Percentiles rank a stretch among this genome's conserved stretches.
Conservation (phyloP, 1,140 invertebrate species). For the Eueides isabella region DNA sequence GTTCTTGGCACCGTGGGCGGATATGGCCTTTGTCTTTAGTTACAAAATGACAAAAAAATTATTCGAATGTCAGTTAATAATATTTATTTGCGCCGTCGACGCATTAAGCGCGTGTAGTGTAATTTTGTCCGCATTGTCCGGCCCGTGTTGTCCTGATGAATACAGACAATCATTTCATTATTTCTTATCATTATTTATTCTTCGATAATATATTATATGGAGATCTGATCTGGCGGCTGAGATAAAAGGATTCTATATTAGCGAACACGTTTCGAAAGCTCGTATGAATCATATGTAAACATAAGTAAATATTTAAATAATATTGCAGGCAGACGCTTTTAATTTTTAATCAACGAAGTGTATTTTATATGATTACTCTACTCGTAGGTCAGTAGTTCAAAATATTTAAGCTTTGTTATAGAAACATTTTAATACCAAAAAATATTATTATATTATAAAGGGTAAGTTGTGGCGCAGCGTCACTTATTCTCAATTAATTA, state of each 20-base stretch:
- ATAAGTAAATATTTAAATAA: background rate
- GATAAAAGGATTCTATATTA: constrained; percentile 36
- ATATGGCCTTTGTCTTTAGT: constrained; percentile 73
- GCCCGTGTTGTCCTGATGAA: constrained; percentile 64
- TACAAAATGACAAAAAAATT: constrained; percentile 62
- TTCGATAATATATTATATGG: constrained; percentile 32
- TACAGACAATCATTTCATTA: constrained; percentile 59
- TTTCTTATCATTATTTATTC: constrained; percentile 53
- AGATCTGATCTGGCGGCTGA: constrained; percentile 19
- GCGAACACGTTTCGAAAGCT: constrained; percentile 34
- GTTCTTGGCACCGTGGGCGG: constrained; percentile 69
- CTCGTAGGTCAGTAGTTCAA: too few species aligned
- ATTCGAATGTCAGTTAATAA: constrained; percentile 68
- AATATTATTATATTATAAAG: too few species aligned
- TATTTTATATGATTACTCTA: background rate
- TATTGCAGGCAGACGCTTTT: background rate
- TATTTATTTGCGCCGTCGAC: constrained; percentile 61
- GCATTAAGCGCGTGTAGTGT: constrained; percentile 53
- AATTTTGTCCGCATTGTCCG: constrained; percentile 64
- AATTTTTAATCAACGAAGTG: background rate
- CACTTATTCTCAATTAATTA: too few species aligned
- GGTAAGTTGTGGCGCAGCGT: too few species aligned
- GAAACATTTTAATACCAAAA: too few species aligned
- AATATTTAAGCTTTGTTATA: too few species aligned
- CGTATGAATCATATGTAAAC: constrained; percentile 21